Evolutionary conservation across 1,140 invertebrate genomes (phyloP), one percentile per base, ranked within the genome.

Genomic region (Magallana gigas): DNA sequence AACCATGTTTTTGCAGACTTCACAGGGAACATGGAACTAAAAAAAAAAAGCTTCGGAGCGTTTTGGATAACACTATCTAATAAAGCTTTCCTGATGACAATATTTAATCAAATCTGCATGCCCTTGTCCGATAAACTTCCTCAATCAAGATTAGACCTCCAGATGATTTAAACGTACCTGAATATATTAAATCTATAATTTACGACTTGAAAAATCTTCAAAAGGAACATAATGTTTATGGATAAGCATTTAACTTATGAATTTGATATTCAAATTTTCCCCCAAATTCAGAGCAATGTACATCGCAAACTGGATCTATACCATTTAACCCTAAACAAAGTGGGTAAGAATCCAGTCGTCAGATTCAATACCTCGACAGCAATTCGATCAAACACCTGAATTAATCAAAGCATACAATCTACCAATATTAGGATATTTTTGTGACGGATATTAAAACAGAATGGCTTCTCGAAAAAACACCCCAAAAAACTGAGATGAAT

Each of bases 391-490:
- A 76, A 76, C 68, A 76, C 68, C 68, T 76, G 68, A 29, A 29
- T 29, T 64, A 64, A 18, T 23, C 23, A 76, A 76, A 12, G 23
- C 68, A 36, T 76, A 23, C 64, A 23, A 76, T 36, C 8, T 76
- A 12, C 23, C 12, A 76, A 76, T 36, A 76, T 48, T 48, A 48
- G 8, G 36, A 29, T 23, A 76, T 12, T 76, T 29, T 23, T 3
- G 23, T 12, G 68, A 18, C 60, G 68, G 68, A 76, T 76, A 76
- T 76, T 76, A 76, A 76, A 29, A 23, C 68, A 76, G 18, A 29
- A 29, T 12, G 68, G 68, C 23, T 29, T 76, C 36, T 76, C 36
- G 48, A 36, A 9, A 76, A 36, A 76, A 29, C 68, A 76, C 23
- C 23, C 0, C 23, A 23, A 23, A 23, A 23, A 76, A 76, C 23